phyloP scores from a whole-genome alignment of 1,140 invertebrate genomes.

The Pollicipes pollicipes region DNA sequence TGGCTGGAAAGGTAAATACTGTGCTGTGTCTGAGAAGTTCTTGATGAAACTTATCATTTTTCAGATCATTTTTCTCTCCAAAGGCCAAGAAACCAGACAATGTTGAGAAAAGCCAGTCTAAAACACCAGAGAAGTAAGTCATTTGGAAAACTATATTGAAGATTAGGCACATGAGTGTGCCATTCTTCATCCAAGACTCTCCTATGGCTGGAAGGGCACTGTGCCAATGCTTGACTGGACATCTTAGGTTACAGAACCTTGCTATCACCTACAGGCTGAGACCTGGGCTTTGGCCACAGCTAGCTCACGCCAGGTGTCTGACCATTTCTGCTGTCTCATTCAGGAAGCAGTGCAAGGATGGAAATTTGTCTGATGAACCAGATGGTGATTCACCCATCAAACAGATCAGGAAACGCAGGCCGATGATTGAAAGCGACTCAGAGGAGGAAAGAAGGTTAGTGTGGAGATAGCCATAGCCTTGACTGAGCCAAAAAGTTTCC shows the following conservation, averaged over 20 bases:
- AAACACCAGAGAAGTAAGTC: slow-evolving; percentile 9
- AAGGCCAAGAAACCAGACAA: slow-evolving; percentile 10
- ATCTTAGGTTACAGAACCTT: not conserved
- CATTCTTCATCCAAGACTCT: not conserved
- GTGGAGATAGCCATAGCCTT: too few species aligned
- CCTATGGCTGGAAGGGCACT: not conserved
- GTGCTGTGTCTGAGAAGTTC: too few species aligned
- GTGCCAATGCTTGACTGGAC: not conserved
- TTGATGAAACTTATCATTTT: too few species aligned
- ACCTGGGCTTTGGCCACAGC: not conserved
- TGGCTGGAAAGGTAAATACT: too few species aligned
- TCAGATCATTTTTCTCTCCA: slow-evolving; percentile 13
- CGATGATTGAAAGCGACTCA: slow-evolving; percentile 18
- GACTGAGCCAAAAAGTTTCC: too few species aligned
- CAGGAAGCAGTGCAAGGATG: slow-evolving; percentile 6
- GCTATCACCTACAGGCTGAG: not conserved
- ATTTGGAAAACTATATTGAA: not conserved
- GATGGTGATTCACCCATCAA: slow-evolving; percentile 14
- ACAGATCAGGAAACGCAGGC: slow-evolving; percentile 10
- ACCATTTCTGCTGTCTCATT: slow-evolving; percentile 6
- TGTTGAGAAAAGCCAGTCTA: slow-evolving; percentile 10
- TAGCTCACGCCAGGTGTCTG: slow-evolving; percentile 3
- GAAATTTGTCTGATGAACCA: not conserved
- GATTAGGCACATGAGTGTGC: not conserved
- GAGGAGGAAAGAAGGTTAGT: slow-evolving; percentile 15